phyloP scores from a whole-genome alignment of 2,113 vertebrate species.

The Psophia crepitans region DNA sequence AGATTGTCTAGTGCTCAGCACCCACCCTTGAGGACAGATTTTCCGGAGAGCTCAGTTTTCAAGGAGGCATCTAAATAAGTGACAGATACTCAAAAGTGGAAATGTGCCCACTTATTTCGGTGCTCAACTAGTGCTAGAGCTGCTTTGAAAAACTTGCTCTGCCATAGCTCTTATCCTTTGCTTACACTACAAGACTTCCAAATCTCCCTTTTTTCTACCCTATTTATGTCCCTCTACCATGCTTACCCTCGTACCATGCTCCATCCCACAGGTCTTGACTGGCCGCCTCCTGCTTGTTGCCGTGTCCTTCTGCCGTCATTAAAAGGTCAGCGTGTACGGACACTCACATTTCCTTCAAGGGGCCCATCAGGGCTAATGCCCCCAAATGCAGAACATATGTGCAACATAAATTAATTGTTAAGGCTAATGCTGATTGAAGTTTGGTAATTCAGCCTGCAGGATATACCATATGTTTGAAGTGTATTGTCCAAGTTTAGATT shows the following conservation, averaged over 20 bases:
- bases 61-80: slow-evolving; percentile 45
- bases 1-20: slow-evolving; percentile 59
- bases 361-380: not conserved
- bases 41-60: slow-evolving; percentile 39
- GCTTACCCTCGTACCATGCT: not conserved
- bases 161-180: not conserved
- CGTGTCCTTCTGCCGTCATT: not conserved
- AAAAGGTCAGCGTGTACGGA: not conserved
- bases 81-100: slow-evolving; percentile 50
- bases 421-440: slow-evolving; percentile 37
- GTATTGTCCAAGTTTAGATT: slow-evolving; percentile 48
- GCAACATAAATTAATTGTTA: slow-evolving; percentile 52
- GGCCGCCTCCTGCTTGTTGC: not conserved
- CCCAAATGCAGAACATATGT: slow-evolving; percentile 9
- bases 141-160: not conserved
- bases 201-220: not conserved
- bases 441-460: slow-evolving; percentile 43
- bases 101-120: slow-evolving; percentile 27
- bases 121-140: slow-evolving; percentile 25
- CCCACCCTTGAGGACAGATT: slow-evolving; percentile 34
- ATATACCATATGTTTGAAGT: slow-evolving; percentile 56
- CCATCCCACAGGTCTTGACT: not conserved
- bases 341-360: not conserved
- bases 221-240: not conserved
- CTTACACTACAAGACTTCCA: not conserved